Percentiles rank a stretch among this genome's conserved stretches.
These are phyloP conservation scores for Daubentonia madagascariensis DNA, from an alignment of 2,113 vertebrate genomes.

Conservation along the genomic window DNA sequence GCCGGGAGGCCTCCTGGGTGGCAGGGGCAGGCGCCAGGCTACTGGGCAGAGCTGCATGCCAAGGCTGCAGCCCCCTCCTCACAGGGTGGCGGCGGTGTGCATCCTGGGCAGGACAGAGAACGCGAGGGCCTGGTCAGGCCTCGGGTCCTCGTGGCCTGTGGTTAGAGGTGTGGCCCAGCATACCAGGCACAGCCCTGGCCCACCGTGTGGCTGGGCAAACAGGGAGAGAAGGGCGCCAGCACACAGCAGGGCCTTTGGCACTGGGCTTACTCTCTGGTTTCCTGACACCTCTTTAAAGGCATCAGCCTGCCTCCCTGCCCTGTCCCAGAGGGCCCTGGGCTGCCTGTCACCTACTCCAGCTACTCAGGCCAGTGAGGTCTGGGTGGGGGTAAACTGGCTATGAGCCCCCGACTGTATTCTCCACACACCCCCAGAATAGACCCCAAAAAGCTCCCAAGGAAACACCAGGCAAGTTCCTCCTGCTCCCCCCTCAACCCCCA, in stretches of 20 bases:
- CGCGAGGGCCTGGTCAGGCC: neutral
- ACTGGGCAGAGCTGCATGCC: neutral
- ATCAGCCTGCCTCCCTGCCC: neutral
- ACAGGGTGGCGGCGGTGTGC: neutral
- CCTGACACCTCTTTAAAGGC: neutral
- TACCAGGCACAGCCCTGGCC: fast-evolving
- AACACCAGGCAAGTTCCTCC: neutral
- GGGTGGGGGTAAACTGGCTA: neutral
- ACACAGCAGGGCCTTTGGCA: neutral
- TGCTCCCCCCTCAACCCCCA: neutral
- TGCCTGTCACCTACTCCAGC: neutral
- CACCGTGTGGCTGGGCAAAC: neutral
- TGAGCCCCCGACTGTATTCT: neutral
- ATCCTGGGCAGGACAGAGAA: slow-evolving; percentile 43
- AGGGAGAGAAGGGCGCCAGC: neutral
- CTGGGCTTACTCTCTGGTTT: neutral
- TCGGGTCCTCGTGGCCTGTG: fast-evolving
- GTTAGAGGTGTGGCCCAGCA: neutral
- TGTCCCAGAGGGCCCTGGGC: neutral
- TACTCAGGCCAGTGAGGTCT: neutral
- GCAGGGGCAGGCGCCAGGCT: slow-evolving; percentile 64
- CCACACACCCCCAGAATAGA: neutral
- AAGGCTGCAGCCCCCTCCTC: neutral
- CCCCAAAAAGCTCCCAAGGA: neutral
- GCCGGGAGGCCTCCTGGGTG: fast-evolving